Base-by-base conservation (phyloP, 1,140 invertebrate genomes). In the Halyomorpha halys region DNA sequence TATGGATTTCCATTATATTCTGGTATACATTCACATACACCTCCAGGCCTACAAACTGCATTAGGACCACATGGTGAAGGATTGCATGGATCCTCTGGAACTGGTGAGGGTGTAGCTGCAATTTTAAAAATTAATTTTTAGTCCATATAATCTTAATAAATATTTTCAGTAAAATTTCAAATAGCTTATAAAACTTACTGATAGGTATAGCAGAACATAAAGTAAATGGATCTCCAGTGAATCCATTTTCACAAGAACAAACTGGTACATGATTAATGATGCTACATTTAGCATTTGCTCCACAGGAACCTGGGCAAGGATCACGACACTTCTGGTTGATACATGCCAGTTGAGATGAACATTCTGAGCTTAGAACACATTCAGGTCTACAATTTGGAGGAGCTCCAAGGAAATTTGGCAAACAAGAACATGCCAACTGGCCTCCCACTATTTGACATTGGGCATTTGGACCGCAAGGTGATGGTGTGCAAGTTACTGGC, bases 41-140 rank as follows among this genome's bases (percentile, higher is more conserved):
- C 74, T 47, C 71, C 70, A 68, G 69, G 72, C 60, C 71, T 77
- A 71, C 83, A 85, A 11, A 80, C 69, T 16, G 84, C 80, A 72
- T 89, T 87, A 8, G 84, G 79, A 27, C 87, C 87, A 71, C 88
- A 90, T 2, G 83, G 81, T 1, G 82, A 81, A 61, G 80, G 80
- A 25, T 76, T 71, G 68, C 84, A 86, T 2, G 77, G 82, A 69
- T 76, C 77, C 68, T 54, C 69, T 65, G 27, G 61, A 9, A 68
- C 59, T 18, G 69, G 67, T 54, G 70, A 54, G 16, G 60, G 44
- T 21, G 67, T 64, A 67, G 67, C 70, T 67, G 44, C 6, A 61
- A 61, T 34, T 59, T 53, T 15, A 25, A 53, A 16, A 21, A 8
- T 15, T 21, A 9, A 8, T 4, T 21, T 19, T 15, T 53, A 21